Evolutionary conservation across 2,113 vertebrate genomes (phyloP).

Genomic region (Microtus pennsylvanicus): DNA sequence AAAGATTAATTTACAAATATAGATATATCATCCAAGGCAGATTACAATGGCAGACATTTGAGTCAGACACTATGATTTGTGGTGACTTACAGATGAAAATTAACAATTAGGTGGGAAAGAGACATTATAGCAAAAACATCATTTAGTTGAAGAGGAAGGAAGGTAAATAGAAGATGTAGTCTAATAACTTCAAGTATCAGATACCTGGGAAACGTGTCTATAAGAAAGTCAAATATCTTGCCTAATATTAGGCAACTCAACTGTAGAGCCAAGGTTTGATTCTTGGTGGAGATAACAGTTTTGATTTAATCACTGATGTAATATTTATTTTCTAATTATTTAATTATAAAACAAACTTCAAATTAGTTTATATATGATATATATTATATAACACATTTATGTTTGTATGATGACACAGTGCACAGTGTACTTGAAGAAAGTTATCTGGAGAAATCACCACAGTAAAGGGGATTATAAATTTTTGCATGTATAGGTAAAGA

Average conservation of each 20-base stretch:
- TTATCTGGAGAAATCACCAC: constrained; percentile 44
- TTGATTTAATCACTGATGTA: neutral
- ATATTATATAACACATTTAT: neutral
- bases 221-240: neutral
- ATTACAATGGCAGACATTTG: neutral
- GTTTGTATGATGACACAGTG: neutral
- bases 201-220: neutral
- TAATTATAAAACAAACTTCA: constrained; percentile 35
- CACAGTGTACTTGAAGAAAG: neutral
- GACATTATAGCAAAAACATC: neutral
- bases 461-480: constrained; percentile 53
- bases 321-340: constrained; percentile 23
- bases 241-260: neutral
- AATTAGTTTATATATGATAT: neutral
- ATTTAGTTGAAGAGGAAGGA: neutral
- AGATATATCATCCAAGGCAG: neutral
- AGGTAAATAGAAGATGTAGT: neutral
- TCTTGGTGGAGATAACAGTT: neutral
- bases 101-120: neutral
- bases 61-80: neutral
- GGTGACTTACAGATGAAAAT: neutral
- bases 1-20: neutral
- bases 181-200: neutral
- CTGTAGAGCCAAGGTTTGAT: neutral
- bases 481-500: neutral